Conservation (phyloP, 2,888 invertebrate genomes). For the Desoria tigrina region DNA sequence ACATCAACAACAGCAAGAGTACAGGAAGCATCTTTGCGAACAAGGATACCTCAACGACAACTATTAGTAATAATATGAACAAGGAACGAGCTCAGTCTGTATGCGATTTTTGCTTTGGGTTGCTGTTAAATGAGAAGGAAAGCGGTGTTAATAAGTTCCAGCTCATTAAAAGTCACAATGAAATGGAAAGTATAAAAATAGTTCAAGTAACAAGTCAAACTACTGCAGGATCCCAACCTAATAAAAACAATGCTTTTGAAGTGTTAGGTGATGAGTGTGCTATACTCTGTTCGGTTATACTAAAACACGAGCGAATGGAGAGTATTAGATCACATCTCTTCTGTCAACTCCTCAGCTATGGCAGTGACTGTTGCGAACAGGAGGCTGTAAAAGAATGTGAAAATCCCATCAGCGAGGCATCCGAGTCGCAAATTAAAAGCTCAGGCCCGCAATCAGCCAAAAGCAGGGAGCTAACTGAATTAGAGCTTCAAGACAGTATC, state of each 20-base stretch:
- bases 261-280: constrained; percentile 15
- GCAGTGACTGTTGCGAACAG: not conserved
- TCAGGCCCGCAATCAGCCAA: constrained; percentile 3
- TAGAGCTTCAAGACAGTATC: constrained; percentile 7
- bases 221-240: not conserved
- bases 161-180: not conserved
- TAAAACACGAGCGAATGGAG: constrained; percentile 9
- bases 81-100: not conserved
- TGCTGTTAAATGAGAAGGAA: constrained; percentile 26
- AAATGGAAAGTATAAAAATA: constrained; percentile 5
- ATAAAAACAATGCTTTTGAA: constrained; percentile 16
- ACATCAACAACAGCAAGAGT: not conserved
- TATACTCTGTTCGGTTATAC: constrained; percentile 13
- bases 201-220: not conserved
- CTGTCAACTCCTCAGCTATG: constrained; percentile 20
- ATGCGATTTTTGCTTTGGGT: constrained; percentile 25
- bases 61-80: not conserved
- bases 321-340: constrained; percentile 17
- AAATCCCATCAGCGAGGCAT: not conserved
- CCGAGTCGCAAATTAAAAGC: too few relatives aligned
- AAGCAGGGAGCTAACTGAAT: constrained; percentile 12
- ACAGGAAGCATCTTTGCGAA: not conserved
- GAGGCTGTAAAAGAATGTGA: constrained; percentile 1
- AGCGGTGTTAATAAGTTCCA: not conserved
- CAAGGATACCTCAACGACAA: not conserved